phyloP scores from a whole-genome alignment of 2,888 invertebrate genomes.

The Silvanus unidentatus region DNA sequence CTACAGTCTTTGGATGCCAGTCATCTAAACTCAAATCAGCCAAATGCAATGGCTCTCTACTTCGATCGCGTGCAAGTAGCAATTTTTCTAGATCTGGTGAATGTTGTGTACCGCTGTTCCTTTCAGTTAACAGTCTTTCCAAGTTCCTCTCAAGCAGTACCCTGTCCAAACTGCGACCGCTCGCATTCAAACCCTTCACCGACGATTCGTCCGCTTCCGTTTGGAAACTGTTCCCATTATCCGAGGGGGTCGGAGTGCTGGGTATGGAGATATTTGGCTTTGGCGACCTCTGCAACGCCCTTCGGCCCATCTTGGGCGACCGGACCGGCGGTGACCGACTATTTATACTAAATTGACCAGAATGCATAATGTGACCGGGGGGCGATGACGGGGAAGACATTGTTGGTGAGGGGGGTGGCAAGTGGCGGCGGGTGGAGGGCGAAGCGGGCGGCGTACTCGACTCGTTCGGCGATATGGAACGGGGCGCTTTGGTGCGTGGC shows the following conservation, averaged over 20 bases:
- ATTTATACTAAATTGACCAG: constrained; percentile 21
- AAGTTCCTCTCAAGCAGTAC: constrained; percentile 64
- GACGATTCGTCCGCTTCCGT: constrained; percentile 17
- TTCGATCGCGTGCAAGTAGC: constrained; percentile 52
- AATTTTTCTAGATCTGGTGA: constrained; percentile 47
- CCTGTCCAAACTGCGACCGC: constrained; percentile 57
- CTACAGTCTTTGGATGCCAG: constrained; percentile 46
- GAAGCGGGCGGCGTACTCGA: constrained; percentile 50
- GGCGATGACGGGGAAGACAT: constrained; percentile 54
- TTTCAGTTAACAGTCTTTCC: constrained; percentile 55
- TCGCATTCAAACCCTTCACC: constrained; percentile 19
- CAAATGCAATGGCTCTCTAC: constrained; percentile 55
- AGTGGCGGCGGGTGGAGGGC: constrained; percentile 42
- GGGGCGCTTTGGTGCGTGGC: constrained; percentile 48
- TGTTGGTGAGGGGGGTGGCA: constrained; percentile 54
- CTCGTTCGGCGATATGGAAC: constrained; percentile 50
- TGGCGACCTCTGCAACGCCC: constrained; percentile 48
- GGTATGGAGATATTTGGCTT: constrained; percentile 46
- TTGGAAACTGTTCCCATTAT: constrained; percentile 27
- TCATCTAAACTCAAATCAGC: constrained; percentile 55
- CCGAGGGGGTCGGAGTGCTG: constrained; percentile 40
- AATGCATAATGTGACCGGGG: constrained; percentile 24
- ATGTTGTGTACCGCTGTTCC: constrained; percentile 34
- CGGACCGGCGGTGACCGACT: constrained; percentile 50
- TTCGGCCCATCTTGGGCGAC: constrained; percentile 53